Conservation (phyloP, 2,888 invertebrate species). For the Phortica okadai region DNA sequence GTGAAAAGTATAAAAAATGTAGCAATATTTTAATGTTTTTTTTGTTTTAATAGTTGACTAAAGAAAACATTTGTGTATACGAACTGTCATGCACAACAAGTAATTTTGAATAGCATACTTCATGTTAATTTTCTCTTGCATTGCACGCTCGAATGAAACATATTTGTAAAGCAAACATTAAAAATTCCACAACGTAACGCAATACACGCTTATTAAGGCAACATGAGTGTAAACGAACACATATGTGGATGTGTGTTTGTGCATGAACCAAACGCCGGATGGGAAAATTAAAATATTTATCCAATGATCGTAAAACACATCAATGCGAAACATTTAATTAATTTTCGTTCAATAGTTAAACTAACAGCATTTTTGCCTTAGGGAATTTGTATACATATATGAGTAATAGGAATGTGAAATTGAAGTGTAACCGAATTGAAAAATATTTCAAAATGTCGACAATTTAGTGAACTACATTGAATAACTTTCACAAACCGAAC, state of each 20-base stretch:
- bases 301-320: background rate
- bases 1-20: too few relatives aligned
- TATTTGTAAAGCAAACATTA: background rate
- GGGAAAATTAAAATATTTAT: constrained; percentile 1
- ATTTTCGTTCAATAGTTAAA: constrained; percentile 10
- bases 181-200: background rate
- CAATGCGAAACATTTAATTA: constrained; percentile 15
- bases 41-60: too few relatives aligned
- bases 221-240: too few relatives aligned
- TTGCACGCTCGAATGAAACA: too few relatives aligned
- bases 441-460: background rate
- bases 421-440: background rate
- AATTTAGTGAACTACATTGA: background rate
- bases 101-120: too few relatives aligned
- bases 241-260: too few relatives aligned
- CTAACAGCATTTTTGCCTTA: background rate
- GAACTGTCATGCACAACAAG: too few relatives aligned
- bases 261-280: background rate
- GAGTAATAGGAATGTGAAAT: background rate
- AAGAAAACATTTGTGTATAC: too few relatives aligned
- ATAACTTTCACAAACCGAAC: background rate
- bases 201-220: too few relatives aligned
- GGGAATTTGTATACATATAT: constrained; percentile 4
- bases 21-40: too few relatives aligned
- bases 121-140: too few relatives aligned